Conservation (phyloP, 2,797 vertebrate species). For the Acanthurus tractus region DNA sequence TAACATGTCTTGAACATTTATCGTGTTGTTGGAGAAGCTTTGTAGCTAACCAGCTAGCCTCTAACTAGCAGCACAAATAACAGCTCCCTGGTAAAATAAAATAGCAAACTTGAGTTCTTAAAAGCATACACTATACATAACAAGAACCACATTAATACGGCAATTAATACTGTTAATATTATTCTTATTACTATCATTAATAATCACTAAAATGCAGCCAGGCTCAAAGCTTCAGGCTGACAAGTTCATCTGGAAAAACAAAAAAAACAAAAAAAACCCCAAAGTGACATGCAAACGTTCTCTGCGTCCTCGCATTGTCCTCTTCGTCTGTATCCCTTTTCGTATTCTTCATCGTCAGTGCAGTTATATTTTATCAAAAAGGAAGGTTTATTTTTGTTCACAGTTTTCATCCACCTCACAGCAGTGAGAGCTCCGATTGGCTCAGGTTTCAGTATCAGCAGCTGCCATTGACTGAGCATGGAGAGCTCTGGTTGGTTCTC, state of each 20-base stretch:
- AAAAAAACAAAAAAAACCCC: constrained; percentile 62
- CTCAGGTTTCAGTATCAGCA: constrained; percentile 74
- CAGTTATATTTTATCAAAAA: constrained; percentile 47
- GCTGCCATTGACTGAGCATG: constrained; percentile 66
- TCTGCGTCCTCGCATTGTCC: constrained; percentile 14
- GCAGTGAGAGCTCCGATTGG: constrained; percentile 58
- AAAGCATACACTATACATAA: constrained; percentile 76
- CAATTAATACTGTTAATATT: constrained; percentile 73
- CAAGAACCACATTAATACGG: constrained; percentile 73
- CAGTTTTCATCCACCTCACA: constrained; percentile 57
- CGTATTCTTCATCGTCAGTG: constrained; percentile 41
- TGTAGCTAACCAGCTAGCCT: constrained; percentile 35
- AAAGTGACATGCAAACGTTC: constrained; percentile 75
- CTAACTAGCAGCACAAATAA: constrained; percentile 51
- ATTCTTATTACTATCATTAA: constrained; percentile 67
- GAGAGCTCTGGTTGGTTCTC: constrained; percentile 60
- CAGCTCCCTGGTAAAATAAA: constrained; percentile 55
- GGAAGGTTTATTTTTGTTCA: constrained; percentile 51
- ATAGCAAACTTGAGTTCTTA: constrained; percentile 56
- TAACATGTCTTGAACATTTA: constrained; percentile 19
- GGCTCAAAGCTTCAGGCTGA: constrained; percentile 66
- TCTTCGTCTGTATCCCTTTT: constrained; percentile 6
- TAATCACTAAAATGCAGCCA: constrained; percentile 75
- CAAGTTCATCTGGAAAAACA: constrained; percentile 44
- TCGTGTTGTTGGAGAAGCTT: constrained; percentile 39